These are phyloP conservation scores for Troides helena DNA, from an alignment of 2,888 invertebrate genomes.

Conservation along the genomic window DNA sequence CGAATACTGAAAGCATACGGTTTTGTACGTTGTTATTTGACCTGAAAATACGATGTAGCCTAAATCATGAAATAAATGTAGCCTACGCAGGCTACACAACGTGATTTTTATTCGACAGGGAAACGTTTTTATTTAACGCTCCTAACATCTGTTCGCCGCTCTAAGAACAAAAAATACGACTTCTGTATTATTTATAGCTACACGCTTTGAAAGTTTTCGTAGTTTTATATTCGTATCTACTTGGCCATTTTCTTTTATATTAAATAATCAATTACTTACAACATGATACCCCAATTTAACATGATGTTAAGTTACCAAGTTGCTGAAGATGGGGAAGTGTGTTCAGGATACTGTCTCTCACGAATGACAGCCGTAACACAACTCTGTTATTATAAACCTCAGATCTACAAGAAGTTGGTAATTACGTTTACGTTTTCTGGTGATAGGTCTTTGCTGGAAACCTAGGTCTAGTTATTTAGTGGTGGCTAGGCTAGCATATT, in stretches of 20 bases:
- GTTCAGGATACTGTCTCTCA: too few species aligned
- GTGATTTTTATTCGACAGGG: constrained; percentile 21
- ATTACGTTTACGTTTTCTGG: too few species aligned
- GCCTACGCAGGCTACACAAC: constrained; percentile 3
- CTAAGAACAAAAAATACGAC: background rate
- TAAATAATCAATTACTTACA: background rate
- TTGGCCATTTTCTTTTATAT: background rate
- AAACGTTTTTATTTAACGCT: constrained; percentile 15
- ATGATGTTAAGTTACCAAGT: too few species aligned
- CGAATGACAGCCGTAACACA: too few species aligned
- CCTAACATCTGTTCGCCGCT: constrained; percentile 8
- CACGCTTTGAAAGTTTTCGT: background rate
- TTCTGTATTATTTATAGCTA: constrained; percentile 1
- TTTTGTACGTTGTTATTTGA: constrained; percentile 20
- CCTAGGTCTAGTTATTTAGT: too few species aligned
- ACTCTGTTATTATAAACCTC: too few species aligned
- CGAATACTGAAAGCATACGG: constrained; percentile 8
- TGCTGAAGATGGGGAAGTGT: too few species aligned
- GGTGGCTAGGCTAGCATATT: too few species aligned
- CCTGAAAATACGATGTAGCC: constrained; percentile 13
- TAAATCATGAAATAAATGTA: constrained; percentile 19
- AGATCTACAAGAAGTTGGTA: too few species aligned
- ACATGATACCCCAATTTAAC: too few species aligned
- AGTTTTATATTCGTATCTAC: background rate
- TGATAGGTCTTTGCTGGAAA: too few species aligned